A percentile compares a stretch with the other conserved stretches of the same genome.
phyloP scores from a whole-genome alignment of 2,888 invertebrate species.

The Anarsia innoxiella region DNA sequence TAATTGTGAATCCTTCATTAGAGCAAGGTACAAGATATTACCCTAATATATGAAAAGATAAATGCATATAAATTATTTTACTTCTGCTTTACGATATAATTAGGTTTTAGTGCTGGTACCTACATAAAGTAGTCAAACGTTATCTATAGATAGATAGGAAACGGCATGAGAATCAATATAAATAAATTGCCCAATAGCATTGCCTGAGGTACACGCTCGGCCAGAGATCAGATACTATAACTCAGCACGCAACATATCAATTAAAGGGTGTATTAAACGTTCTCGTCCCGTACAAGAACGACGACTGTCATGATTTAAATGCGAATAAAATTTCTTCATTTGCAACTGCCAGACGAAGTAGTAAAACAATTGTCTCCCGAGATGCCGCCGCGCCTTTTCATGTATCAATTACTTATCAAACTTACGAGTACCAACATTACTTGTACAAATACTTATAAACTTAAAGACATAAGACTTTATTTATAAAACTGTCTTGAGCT shows the following conservation, averaged over 20 bases:
- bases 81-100: conserved; percentile 31
- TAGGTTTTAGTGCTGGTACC: conserved; percentile 26
- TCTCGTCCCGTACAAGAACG: conserved; percentile 41
- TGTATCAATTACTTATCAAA: too few species aligned
- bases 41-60: neutral
- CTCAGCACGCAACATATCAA: conserved; percentile 67
- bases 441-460: too few species aligned
- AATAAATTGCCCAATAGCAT: conserved; percentile 66
- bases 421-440: too few species aligned
- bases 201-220: conserved; percentile 50
- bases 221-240: conserved; percentile 57
- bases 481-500: too few species aligned
- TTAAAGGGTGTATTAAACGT: conserved; percentile 61
- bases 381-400: conserved; percentile 6
- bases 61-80: conserved; percentile 14
- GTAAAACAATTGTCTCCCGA: conserved; percentile 10
- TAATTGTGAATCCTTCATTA: too few species aligned
- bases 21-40: too few species aligned
- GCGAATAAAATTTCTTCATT: conserved; percentile 15
- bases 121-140: conserved; percentile 45
- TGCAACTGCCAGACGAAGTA: conserved; percentile 10
- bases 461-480: too few species aligned
- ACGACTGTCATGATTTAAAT: conserved; percentile 27
- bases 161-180: conserved; percentile 62
- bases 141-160: conserved; percentile 50